Base-by-base conservation (phyloP, 2,797 vertebrate species). In the Sphenodon punctatus region DNA sequence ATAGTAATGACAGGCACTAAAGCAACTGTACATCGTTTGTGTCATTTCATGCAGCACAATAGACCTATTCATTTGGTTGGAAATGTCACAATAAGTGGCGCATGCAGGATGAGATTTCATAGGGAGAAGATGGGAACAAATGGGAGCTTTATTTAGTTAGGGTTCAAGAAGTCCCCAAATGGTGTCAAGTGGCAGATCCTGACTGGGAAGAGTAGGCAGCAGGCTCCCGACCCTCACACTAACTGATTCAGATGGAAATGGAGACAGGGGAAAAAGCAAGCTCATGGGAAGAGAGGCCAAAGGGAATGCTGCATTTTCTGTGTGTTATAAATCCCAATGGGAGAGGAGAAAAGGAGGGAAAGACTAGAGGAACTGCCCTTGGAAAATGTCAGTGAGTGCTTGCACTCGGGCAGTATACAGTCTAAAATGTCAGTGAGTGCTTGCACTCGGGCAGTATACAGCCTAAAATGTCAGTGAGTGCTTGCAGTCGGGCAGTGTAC, bases 371-470 rank as follows among this genome's bases (percentile, higher is more conserved):
- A 81, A 87, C 46, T 80, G 86, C 58, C 63, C 42, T 66, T 63
- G 82, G 86, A 92, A 93, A 91, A 65, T 88, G 55, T 75, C 84
- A 84, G 65, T 66, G 46, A 32, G 11, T 56, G 71, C 58, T n/a
- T n/a, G n/a, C n/a, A n/a, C n/a, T n/a, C n/a, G n/a, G n/a, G n/a
- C n/a, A n/a, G n/a, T n/a, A n/a, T n/a, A n/a, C n/a, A n/a, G n/a
- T n/a, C n/a, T n/a, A n/a, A n/a, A n/a, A n/a, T n/a, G n/a, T n/a
- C n/a, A n/a, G n/a, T n/a, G n/a, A n/a, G n/a, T n/a, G n/a, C n/a
- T n/a, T n/a, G n/a, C n/a, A n/a, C n/a, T n/a, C n/a, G n/a, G n/a
- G n/a, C n/a, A n/a, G n/a, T n/a, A n/a, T n/a, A n/a, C n/a, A n/a
- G n/a, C n/a, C n/a, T n/a, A n/a, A n/a, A n/a, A n/a, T n/a, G n/a